Evolutionary conservation across 1,140 invertebrate genomes (phyloP).

Genomic region (Brachionus paranguensis): DNA sequence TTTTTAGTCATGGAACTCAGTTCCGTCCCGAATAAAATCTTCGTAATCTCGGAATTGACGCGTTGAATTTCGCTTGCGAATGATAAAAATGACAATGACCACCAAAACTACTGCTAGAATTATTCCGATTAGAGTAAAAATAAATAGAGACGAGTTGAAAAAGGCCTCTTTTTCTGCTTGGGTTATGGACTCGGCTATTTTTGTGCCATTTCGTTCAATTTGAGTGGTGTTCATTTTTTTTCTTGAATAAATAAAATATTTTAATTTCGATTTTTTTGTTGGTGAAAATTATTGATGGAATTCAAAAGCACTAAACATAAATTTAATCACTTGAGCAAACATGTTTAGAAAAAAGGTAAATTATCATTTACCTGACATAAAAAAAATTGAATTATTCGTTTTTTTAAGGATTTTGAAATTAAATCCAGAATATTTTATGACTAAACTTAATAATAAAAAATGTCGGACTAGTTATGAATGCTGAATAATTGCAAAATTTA

Average conservation of each 20-base stretch:
- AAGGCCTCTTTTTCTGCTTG: neutral
- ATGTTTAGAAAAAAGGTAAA: neutral
- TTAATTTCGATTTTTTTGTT: neutral
- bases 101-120: neutral
- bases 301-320: neutral
- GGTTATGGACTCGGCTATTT: neutral
- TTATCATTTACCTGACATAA: neutral
- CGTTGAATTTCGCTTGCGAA: neutral
- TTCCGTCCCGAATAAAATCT: neutral
- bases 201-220: neutral
- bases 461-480: neutral
- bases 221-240: neutral
- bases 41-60: neutral
- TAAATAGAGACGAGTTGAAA: slow-evolving; percentile 2
- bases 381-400: neutral
- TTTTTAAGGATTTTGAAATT: neutral
- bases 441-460: neutral
- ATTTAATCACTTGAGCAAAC: neutral
- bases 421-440: neutral
- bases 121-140: neutral
- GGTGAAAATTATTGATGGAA: neutral
- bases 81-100: slow-evolving; percentile 1
- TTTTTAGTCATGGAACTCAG: neutral
- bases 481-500: neutral
- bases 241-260: neutral